These are phyloP conservation scores for Dilophus febrilis DNA, from an alignment of 2,888 invertebrate genomes.

Conservation along the genomic window DNA sequence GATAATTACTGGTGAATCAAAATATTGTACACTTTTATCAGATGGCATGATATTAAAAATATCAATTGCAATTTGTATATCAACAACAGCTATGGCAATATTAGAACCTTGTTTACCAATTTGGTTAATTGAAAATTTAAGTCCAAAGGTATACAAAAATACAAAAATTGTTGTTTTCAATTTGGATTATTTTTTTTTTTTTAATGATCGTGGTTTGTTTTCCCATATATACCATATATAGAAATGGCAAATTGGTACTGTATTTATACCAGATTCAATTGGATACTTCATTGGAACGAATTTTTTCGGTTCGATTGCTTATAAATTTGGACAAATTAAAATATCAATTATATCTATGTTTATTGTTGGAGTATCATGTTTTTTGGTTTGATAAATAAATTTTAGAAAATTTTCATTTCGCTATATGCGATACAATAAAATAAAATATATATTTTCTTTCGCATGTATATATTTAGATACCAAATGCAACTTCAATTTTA, in stretches of 20 bases:
- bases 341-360: constrained; percentile 44
- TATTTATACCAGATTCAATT: constrained; percentile 71
- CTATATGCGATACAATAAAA: background rate
- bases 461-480: no score
- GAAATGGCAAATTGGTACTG: constrained; percentile 61
- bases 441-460: constrained; percentile 5
- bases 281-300: constrained; percentile 72
- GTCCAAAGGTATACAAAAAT: constrained; percentile 5
- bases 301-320: constrained; percentile 51
- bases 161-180: no score
- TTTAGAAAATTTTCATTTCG: no score
- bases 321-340: constrained; percentile 44
- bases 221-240: constrained; percentile 15
- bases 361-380: constrained; percentile 43
- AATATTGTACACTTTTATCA: constrained; percentile 39
- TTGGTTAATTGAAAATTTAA: constrained; percentile 41
- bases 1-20: constrained; percentile 17
- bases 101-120: constrained; percentile 69
- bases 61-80: constrained; percentile 53
- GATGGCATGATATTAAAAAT: constrained; percentile 46
- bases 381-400: constrained; percentile 31
- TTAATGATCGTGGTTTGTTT: background rate
- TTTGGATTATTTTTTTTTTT: no score
- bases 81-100: constrained; percentile 67
- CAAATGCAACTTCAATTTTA: constrained; percentile 40